These are phyloP conservation scores for Meteorus sp. DNA, from an alignment of 1,140 invertebrate species.

Conservation along the genomic window DNA sequence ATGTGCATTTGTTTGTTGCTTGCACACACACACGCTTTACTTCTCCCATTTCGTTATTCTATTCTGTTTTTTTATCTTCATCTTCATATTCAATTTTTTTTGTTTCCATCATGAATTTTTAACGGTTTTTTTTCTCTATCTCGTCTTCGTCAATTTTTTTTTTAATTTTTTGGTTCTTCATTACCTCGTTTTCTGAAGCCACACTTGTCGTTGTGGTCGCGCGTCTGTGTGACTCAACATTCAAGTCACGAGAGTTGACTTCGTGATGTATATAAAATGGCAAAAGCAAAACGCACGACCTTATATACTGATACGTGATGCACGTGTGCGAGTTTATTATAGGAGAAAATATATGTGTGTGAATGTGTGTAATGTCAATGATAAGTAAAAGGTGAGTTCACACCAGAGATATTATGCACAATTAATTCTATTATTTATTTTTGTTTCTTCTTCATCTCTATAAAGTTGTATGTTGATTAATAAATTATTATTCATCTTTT, in stretches of 20 bases:
- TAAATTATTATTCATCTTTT: no score
- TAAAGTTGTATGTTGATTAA: no score
- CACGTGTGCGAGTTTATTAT: no score
- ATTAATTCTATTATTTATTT: no score
- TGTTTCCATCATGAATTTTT: no score
- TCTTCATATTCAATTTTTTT: no score
- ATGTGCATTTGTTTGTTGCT: not conserved
- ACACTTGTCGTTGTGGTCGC: not conserved
- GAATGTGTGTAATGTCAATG: not conserved
- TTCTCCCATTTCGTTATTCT: not conserved
- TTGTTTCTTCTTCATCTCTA: no score
- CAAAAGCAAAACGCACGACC: conserved; percentile 24
- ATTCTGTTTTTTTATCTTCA: no score
- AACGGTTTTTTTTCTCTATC: no score
- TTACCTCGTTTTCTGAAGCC: not conserved
- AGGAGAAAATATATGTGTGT: not conserved
- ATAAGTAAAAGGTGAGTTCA: not conserved
- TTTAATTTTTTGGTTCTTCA: not conserved
- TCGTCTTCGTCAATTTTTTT: no score
- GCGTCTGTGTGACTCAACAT: conserved; percentile 21
- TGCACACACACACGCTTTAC: not conserved
- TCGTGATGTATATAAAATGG: not conserved
- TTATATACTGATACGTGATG: conserved; percentile 12
- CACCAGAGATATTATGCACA: no score
- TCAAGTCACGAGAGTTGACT: conserved; percentile 16